phyloP scores from a whole-genome alignment of 2,797 vertebrate species.

The Halcyon leucocephala region DNA sequence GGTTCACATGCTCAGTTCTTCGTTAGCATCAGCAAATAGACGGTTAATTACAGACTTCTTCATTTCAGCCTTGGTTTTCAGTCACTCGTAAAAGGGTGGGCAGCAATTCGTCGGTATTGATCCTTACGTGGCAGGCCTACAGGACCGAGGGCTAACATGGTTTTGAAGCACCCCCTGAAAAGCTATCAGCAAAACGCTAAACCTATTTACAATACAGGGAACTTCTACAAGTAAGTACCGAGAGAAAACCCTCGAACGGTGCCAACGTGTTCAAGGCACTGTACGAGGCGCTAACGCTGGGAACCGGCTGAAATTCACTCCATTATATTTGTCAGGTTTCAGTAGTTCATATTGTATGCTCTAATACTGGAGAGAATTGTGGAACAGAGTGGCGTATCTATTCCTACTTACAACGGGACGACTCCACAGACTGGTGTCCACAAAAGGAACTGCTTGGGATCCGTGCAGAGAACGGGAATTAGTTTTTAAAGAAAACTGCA shows the following conservation, averaged over 20 bases:
- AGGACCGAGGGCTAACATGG: accelerated
- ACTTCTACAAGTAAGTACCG: background rate
- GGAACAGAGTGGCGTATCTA: background rate
- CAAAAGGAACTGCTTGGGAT: background rate
- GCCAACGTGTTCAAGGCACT: background rate
- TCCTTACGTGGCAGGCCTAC: accelerated
- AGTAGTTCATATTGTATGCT: background rate
- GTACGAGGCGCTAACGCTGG: background rate
- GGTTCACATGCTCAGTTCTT: background rate
- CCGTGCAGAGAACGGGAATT: background rate
- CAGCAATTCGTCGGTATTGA: background rate
- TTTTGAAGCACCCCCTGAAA: background rate
- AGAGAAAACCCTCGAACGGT: background rate
- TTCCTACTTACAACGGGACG: background rate
- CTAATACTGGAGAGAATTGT: background rate
- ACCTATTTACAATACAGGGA: background rate
- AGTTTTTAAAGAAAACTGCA: background rate
- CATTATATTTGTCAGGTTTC: background rate
- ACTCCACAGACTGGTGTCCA: background rate
- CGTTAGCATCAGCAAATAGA: background rate
- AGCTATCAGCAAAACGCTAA: background rate
- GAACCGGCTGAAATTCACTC: background rate
- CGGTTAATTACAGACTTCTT: background rate
- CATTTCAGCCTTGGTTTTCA: background rate
- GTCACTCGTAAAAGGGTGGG: background rate